Base-by-base conservation (phyloP, 30 jellyfish, hydroid and myxozoan species). In the Nemopilema nomurai region DNA sequence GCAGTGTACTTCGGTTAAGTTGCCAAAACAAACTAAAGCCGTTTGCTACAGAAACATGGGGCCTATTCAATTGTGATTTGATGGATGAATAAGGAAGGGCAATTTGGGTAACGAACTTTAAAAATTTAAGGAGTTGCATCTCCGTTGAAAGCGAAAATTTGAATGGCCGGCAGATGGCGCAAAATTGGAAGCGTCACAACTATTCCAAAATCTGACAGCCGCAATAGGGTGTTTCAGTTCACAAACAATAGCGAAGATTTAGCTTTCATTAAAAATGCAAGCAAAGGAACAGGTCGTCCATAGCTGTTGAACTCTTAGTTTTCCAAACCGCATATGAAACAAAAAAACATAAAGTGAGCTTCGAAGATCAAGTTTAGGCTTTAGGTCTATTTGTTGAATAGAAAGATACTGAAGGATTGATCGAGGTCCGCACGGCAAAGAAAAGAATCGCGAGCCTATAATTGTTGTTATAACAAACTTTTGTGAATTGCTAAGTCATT, bases 221-320 rank as follows among this genome's bases (percentile, higher is more conserved):
- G 66, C 84, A 74, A 71, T 78, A 73, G 73, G 93, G 93, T 74
- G 87, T 75, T 84, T 84, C 69, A 73, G 86, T 86, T 63, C 67
- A 13, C 76, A 79, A 84, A 84, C 93, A 84, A 84, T 71, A 66
- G 87, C 17, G 83, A 32, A 51, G 93, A 84, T 84, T 74, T 52
- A 62, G 87, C 30, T 41, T 51, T 84, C 93, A 84, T 84, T 84
- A 84, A 84, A 84, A 62, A 84, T 84, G 87, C 93, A 84, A 84
- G 93, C 83, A 84, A 84, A 75, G 51, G 93, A 69, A 74, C 93
- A 84, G 80, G 93, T 84, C 68, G 93, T 72, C 93, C 87, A 73
- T 74, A 62, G 70, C 87, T 84, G 78, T 76, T 52, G 33, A 31
- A 74, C 69, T 73, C 87, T 67, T 19, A 25, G 69, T 28, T 29